Evolutionary conservation across 2,888 invertebrate species (phyloP).

Genomic region (Gnatocerus cornutus): DNA sequence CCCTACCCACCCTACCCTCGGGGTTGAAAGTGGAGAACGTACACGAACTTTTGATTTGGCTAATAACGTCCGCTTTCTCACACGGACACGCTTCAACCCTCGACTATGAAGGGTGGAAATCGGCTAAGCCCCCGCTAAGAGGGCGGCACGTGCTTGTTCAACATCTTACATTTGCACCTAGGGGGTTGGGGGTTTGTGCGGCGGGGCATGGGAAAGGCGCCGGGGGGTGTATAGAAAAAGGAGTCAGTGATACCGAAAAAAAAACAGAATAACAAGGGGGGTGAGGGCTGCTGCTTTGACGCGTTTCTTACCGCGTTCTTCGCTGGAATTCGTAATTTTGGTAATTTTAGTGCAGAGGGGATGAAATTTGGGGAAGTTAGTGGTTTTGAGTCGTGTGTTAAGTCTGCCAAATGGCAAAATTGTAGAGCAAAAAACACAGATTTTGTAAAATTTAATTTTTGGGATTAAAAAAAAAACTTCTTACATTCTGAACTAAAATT

Average conservation of each 20-base stretch:
- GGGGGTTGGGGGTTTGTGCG: constrained; percentile 43
- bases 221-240: not conserved
- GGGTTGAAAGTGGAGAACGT: constrained; percentile 29
- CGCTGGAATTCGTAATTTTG: too few relatives aligned
- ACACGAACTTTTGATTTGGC: constrained; percentile 55
- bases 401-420: too few relatives aligned
- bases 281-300: too few relatives aligned
- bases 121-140: constrained; percentile 53
- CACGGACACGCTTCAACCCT: constrained; percentile 53
- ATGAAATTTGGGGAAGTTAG: too few relatives aligned
- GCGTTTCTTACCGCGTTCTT: too few relatives aligned
- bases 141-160: constrained; percentile 57
- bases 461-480: too few relatives aligned
- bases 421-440: too few relatives aligned
- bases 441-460: too few relatives aligned
- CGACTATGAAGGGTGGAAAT: constrained; percentile 20
- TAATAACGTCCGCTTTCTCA: constrained; percentile 57
- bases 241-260: not conserved
- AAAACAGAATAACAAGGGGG: not conserved
- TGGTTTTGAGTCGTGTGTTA: too few relatives aligned
- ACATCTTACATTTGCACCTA: constrained; percentile 53
- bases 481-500: too few relatives aligned
- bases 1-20: constrained; percentile 1
- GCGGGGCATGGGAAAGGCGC: constrained; percentile 2
- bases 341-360: too few relatives aligned